phyloP scores from a whole-genome alignment of 2,888 invertebrate species.

The Dasypogon diadema region DNA sequence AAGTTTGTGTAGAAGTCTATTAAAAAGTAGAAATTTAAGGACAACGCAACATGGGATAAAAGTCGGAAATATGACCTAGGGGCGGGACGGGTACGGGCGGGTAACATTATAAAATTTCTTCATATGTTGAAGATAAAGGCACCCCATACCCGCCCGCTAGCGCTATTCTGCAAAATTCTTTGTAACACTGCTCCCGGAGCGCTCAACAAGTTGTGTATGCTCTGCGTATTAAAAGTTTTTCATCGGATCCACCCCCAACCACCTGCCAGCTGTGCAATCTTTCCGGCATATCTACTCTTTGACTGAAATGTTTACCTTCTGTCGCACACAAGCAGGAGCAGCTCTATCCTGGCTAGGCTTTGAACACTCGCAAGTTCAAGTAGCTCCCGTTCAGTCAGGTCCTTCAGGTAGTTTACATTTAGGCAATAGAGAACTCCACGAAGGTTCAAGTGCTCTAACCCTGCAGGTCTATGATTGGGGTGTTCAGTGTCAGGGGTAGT shows the following conservation, averaged over 20 bases:
- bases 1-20: slow-evolving; percentile 35
- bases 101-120: background rate
- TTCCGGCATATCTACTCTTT: slow-evolving; percentile 4
- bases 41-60: background rate
- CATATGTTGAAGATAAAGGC: slow-evolving; percentile 16
- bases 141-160: background rate
- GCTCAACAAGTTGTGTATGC: slow-evolving; percentile 47
- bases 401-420: slow-evolving; percentile 34
- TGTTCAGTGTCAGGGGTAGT: slow-evolving; percentile 43
- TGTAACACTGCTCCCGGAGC: slow-evolving; percentile 31
- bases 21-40: slow-evolving; percentile 19
- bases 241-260: background rate
- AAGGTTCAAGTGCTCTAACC: slow-evolving; percentile 21
- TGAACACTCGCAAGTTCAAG: slow-evolving; percentile 16
- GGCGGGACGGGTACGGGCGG: background rate
- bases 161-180: slow-evolving; percentile 5
- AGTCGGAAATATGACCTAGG: no score
- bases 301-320: slow-evolving; percentile 34
- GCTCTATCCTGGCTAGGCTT: background rate
- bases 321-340: background rate
- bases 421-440: slow-evolving; percentile 25
- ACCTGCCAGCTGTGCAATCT: background rate
- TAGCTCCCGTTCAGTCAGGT: slow-evolving; percentile 13
- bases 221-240: slow-evolving; percentile 34
- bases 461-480: slow-evolving; percentile 1